Evolutionary conservation across 2,797 vertebrate genomes (phyloP), one percentile per base, ranked within the genome.

Genomic region (Leontocebus nigricollis): DNA sequence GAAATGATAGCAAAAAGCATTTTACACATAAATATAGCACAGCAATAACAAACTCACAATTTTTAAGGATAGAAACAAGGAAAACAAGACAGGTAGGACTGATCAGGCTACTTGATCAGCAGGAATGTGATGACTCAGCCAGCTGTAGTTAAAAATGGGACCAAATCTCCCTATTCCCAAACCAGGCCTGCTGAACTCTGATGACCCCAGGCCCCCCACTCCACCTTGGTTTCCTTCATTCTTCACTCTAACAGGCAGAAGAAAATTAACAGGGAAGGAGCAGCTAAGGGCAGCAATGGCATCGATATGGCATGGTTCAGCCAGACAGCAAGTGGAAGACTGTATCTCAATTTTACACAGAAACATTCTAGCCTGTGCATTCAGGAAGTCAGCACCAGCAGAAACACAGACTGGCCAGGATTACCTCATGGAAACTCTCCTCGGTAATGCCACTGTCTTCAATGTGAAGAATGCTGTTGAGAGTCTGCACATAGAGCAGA

Each of bases 401-500:
- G 90, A 81, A 52, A 48, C 14, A 44, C 0, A 3, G 33, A 48
- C 30, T 1, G 13, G 80, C 44, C 19, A 0, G 26, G 36, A 57
- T 24, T 84, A 99, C 99, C 99, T 99, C 99, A 98, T 99, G 99
- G 98, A 99, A 99, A 98, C 98, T 99, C 96, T 99, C 99, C 98
- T 99, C 99, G 1, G 99, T 99, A 95, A 99, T 99, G 98, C 99
- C 99, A 94, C 99, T 99, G 99, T 99, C 99, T 99, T 99, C 99
- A 99, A 99, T 99, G 99, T 99, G 99, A 99, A 99, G 99, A 99
- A 99, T 99, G 99, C 99, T 99, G 98, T 99, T 99, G 92, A 99
- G 99, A 97, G 99, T 99, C 98, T 99, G 99, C 98, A 99, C 99
- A 3, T 99, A 99, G 95, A 99, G 99, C 97, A 99, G 98, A 96